Base-by-base conservation (phyloP, 2,113 vertebrate species). In the Plecotus auritus region DNA sequence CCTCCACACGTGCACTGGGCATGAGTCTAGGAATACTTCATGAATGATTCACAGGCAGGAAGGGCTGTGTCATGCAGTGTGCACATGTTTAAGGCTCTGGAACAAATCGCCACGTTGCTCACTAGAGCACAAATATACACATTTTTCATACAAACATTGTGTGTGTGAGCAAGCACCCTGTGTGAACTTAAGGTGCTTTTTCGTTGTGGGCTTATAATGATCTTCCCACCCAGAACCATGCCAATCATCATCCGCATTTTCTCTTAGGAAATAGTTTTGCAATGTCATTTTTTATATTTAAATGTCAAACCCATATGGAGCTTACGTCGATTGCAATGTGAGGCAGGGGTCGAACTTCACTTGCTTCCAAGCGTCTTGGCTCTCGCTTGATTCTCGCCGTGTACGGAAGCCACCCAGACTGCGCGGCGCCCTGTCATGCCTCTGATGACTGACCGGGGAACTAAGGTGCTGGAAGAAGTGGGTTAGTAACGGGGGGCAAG, bases 281-380 rank as follows among this genome's bases (percentile, higher is more conserved):
- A 66, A 6, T 74, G 94, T 95, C 12, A 17, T 37, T 49, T 91
- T 88, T 84, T 72, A 82, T 82, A 85, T 77, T 88, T 93, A 91
- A 91, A 94, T 96, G 70, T 95, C 78, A 95, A 93, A 83, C 80
- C 35, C 83, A 64, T 47, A 40, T 91, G 49, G 66, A 84, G 91
- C 72, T 83, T 69, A 61, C 30, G 17, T 72, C 82, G 88, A 90
- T 54, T 47, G 9, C 59, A 73, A 64, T 59, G 8, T 83, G 59
- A 92, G 67, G 77, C 88, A 88, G 72, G 45, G 35, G 67, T 67
- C 9, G 7, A 88, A 73, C 35, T 67, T 87, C 20, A 51, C 56
- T 66, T 74, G 40, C 54, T 88, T 77, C 30, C 7, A 6, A 59
- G 49, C 37, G 40, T 54, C 49, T 82, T 85, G 72, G 85, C 40